Conservation (phyloP, 2,797 vertebrate species). For the Clamator glandarius region DNA sequence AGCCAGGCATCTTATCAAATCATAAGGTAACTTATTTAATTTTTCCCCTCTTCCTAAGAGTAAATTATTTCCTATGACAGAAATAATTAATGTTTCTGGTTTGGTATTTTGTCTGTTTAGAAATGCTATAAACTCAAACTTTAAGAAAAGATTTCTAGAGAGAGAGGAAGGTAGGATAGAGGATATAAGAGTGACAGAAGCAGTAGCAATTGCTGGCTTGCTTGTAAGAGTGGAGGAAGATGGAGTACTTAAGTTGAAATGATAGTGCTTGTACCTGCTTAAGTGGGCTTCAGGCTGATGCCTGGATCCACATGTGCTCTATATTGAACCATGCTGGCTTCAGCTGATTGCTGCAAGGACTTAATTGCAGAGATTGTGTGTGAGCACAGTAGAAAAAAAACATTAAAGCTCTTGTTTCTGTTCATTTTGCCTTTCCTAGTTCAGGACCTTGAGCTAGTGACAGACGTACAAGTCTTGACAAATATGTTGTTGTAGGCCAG, state of each 20-base stretch:
- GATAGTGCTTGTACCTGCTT: rapidly evolving
- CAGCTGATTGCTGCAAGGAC: not conserved
- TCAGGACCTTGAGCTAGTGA: not conserved
- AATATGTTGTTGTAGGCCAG: rapidly evolving
- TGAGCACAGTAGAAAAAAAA: not conserved
- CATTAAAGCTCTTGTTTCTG: not conserved
- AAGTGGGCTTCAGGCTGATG: not conserved
- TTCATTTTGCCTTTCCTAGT: not conserved
- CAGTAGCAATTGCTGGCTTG: rapidly evolving
- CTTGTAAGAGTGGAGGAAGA: rapidly evolving
- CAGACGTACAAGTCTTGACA: not conserved
- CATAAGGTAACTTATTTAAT: not conserved
- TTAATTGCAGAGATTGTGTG: not conserved
- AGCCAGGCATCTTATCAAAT: not conserved
- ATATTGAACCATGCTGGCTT: rapidly evolving
- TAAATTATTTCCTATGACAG: not conserved
- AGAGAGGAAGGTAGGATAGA: not conserved
- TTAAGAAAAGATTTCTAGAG: not conserved
- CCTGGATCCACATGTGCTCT: rapidly evolving
- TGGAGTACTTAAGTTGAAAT: not conserved
- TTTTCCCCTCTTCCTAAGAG: not conserved
- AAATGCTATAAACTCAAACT: not conserved
- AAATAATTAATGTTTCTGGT: not conserved
- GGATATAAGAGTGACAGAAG: not conserved
- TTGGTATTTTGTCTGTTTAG: not conserved